Conservation (phyloP, 2,113 vertebrate species). For the Mesocricetus auratus region DNA sequence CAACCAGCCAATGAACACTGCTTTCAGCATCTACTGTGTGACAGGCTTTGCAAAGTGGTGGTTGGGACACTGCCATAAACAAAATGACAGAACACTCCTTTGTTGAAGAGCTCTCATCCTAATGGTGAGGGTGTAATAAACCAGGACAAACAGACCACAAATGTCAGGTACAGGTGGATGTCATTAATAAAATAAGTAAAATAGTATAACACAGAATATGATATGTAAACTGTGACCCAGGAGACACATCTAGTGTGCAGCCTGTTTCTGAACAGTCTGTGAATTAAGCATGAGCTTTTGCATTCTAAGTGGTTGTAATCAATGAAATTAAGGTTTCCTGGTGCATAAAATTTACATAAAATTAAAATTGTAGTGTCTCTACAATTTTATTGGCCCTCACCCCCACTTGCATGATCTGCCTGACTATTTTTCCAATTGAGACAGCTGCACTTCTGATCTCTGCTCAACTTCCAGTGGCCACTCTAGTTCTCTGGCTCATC, state of each 20-base stretch:
- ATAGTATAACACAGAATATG: neutral
- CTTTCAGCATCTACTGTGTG: neutral
- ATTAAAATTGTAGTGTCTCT: neutral
- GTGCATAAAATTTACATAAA: neutral
- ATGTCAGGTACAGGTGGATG: neutral
- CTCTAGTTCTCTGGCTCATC: neutral
- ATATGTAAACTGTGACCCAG: neutral
- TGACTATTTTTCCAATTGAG: neutral
- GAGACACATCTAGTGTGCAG: neutral
- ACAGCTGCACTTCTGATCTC: neutral
- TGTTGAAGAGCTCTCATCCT: neutral
- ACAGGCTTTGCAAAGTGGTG: neutral
- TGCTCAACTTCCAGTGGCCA: neutral
- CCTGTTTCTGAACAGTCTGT: neutral
- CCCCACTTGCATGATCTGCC: neutral
- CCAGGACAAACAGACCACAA: neutral
- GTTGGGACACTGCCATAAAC: neutral
- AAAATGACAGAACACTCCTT: neutral
- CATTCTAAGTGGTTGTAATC: neutral
- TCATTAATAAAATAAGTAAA: neutral
- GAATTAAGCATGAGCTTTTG: neutral
- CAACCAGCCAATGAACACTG: neutral
- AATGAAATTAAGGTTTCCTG: neutral
- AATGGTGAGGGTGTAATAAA: constrained; percentile 8
- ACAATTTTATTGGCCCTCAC: neutral